Conservation (phyloP, 2,113 vertebrate genomes). For the Oncorhynchus clarkii region DNA sequence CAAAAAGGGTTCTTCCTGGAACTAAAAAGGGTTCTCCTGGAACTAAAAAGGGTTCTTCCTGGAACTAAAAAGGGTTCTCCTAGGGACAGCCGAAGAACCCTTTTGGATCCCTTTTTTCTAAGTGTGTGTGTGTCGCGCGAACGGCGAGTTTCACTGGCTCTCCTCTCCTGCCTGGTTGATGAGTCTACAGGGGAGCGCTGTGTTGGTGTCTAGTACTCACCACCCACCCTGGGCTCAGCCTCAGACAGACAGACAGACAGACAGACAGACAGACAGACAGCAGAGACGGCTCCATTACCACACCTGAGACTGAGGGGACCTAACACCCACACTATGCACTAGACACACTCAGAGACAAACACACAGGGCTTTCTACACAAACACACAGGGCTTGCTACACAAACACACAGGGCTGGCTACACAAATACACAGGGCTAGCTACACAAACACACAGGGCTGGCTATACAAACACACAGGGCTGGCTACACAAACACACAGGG, state of each 20-base stretch:
- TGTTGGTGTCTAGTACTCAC: not conserved
- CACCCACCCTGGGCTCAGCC: not conserved
- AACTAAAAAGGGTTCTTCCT: too few relatives aligned
- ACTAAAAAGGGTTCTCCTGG: too few relatives aligned
- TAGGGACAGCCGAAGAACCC: too few relatives aligned
- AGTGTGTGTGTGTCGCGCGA: not conserved
- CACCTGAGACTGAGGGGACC: not conserved
- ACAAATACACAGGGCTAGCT: too few relatives aligned
- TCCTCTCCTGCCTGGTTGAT: not conserved
- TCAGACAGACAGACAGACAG: too few relatives aligned
- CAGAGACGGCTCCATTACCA: not conserved
- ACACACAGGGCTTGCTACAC: not conserved
- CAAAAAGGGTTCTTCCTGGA: too few relatives aligned
- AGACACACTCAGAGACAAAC: constrained; percentile 1
- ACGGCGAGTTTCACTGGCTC: not conserved
- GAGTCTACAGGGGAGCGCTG: not conserved
- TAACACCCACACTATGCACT: constrained; percentile 4
- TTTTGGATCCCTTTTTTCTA: too few relatives aligned
- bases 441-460: too few relatives aligned
- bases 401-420: not conserved
- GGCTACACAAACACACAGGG: too few relatives aligned
- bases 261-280: too few relatives aligned
- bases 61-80: too few relatives aligned
- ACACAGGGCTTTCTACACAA: not conserved
- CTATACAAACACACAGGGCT: too few relatives aligned